Conservation (phyloP, 2,888 invertebrate species). For the Julus scandinavius region DNA sequence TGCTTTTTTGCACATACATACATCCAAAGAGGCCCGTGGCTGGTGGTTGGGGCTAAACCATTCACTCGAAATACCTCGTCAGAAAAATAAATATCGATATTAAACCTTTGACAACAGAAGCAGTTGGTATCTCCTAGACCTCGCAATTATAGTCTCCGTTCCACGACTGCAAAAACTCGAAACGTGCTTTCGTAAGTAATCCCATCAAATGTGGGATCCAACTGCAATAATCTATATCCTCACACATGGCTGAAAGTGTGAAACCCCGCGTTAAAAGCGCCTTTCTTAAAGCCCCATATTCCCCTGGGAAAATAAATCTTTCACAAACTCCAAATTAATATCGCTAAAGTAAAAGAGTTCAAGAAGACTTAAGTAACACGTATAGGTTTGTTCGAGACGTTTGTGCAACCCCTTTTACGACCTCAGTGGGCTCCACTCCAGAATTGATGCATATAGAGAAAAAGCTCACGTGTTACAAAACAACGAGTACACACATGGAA, state of each 20-base stretch:
- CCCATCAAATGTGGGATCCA: constrained; percentile 17
- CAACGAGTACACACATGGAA: not conserved
- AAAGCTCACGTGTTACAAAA: not conserved
- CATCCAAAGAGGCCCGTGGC: not conserved
- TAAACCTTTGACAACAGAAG: constrained; percentile 35
- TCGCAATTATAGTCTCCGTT: constrained; percentile 20
- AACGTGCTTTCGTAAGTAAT: constrained; percentile 37
- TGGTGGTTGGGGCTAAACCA: constrained; percentile 12
- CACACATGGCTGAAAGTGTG: constrained; percentile 12
- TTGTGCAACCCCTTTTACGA: not conserved
- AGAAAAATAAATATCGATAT: constrained; percentile 19
- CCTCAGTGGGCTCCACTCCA: not conserved
- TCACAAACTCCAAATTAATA: constrained; percentile 16
- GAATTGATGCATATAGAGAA: not conserved
- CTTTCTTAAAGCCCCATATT: not conserved
- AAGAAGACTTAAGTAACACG: not conserved
- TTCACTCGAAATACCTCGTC: not conserved
- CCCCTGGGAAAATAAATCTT: constrained; percentile 10
- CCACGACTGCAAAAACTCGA: not conserved
- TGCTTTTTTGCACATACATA: not conserved
- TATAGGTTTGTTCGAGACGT: not conserved
- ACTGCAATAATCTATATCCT: constrained; percentile 22
- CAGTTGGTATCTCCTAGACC: constrained; percentile 1
- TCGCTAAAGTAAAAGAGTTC: constrained; percentile 22
- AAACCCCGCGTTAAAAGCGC: not conserved